A percentile compares a stretch with the other conserved stretches of the same genome.
Evolutionary conservation across 1,140 invertebrate genomes (phyloP).

Genomic region (Periplaneta americana): DNA sequence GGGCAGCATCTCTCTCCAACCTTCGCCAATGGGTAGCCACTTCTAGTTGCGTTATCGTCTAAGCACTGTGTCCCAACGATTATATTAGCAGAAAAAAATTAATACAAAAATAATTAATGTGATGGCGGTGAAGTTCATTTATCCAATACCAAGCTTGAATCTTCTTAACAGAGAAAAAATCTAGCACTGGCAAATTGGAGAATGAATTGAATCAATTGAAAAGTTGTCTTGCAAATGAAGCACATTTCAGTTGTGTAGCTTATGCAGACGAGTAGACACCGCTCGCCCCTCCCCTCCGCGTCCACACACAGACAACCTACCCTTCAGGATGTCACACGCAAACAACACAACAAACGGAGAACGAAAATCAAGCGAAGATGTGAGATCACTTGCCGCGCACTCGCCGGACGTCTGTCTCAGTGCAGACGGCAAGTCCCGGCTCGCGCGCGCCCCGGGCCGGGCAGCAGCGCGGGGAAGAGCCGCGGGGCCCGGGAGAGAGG

Average conservation of each 20-base stretch:
- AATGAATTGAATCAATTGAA: slow-evolving; percentile 17
- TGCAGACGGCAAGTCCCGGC: not conserved
- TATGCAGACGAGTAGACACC: slow-evolving; percentile 4
- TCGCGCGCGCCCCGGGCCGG: not conserved
- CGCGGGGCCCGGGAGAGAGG: not conserved
- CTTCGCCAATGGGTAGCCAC: not conserved
- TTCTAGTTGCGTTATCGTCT: slow-evolving; percentile 7
- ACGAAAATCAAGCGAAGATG: not conserved
- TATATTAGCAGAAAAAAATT: slow-evolving; percentile 15
- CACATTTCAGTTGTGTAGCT: slow-evolving; percentile 14
- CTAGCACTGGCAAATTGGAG: slow-evolving; percentile 17
- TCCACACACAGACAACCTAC: not conserved
- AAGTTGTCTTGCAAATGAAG: slow-evolving; percentile 19
- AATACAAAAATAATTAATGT: slow-evolving; percentile 21
- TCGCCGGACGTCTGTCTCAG: not conserved
- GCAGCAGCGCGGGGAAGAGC: not conserved
- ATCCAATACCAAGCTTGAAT: slow-evolving; percentile 14
- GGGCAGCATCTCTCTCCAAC: slow-evolving; percentile 12
- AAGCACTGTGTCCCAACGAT: slow-evolving; percentile 10
- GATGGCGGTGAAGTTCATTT: slow-evolving; percentile 14
- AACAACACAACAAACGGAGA: slow-evolving; percentile 1
- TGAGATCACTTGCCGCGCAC: not conserved
- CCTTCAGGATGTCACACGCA: slow-evolving; percentile 2
- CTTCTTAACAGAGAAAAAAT: slow-evolving; percentile 12
- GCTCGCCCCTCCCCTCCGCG: slow-evolving; percentile 13